Percentiles rank a stretch among this genome's conserved stretches.
Conservation (phyloP, 2,797 vertebrate genomes). For the Leuciscus waleckii region DNA sequence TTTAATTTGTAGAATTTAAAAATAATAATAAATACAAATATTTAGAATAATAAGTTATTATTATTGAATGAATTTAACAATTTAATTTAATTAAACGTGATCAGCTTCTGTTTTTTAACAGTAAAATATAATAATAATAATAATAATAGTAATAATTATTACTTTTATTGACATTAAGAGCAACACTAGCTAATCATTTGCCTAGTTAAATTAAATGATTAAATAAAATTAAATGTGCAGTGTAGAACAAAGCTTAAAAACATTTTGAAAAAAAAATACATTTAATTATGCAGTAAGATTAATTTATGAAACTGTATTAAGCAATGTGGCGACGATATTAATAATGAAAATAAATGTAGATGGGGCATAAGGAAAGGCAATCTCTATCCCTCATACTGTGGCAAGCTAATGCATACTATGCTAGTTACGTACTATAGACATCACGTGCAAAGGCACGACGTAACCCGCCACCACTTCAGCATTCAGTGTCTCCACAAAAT, state of each 20-base stretch:
- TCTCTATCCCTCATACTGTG: background rate
- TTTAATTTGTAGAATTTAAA: background rate
- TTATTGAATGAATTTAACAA: background rate
- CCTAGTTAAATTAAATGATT: background rate
- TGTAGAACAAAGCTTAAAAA: background rate
- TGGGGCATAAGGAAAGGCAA: background rate
- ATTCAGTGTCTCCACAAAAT: conserved; percentile 13
- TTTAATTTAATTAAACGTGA: background rate
- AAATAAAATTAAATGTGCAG: background rate
- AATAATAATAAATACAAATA: background rate
- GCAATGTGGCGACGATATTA: background rate
- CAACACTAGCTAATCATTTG: background rate
- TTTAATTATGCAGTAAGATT: background rate
- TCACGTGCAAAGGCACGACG: background rate
- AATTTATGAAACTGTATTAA: background rate
- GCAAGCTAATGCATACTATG: background rate
- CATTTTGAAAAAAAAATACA: background rate
- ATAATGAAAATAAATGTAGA: background rate
- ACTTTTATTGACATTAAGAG: background rate
- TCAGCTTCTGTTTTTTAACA: background rate
- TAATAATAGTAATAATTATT: background rate
- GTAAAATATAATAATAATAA: background rate
- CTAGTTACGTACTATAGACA: background rate
- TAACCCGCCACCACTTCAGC: background rate
- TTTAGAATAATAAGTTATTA: background rate